Evolutionary conservation across 2,113 vertebrate genomes (phyloP).

Genomic region (Toxotes jaculatrix): DNA sequence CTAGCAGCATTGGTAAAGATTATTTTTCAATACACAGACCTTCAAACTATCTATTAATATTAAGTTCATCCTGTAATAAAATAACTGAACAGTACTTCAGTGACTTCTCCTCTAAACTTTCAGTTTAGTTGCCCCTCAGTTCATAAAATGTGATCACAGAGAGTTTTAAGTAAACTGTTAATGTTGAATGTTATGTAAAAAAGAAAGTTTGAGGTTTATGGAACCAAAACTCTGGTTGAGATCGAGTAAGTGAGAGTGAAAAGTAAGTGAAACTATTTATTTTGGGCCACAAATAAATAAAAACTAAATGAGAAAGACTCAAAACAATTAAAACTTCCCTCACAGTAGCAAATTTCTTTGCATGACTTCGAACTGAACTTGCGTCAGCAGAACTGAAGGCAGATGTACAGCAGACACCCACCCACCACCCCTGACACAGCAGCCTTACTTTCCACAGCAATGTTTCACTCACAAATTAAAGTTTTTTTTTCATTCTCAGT

Average conservation of each 20-base stretch:
- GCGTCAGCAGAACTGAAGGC: conserved; percentile 11
- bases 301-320: conserved; percentile 8
- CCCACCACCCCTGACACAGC: conserved; percentile 36
- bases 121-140: no score
- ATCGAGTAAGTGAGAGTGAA: not conserved
- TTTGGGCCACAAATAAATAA: not conserved
- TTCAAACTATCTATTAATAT: not conserved
- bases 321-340: conserved; percentile 17
- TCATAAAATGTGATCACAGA: not conserved
- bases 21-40: not conserved
- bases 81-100: not conserved
- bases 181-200: not conserved
- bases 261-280: not conserved
- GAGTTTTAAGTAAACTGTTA: not conserved
- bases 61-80: not conserved
- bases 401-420: conserved; percentile 25
- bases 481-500: no score
- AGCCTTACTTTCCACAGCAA: conserved; percentile 7
- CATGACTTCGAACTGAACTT: not conserved
- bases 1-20: no score
- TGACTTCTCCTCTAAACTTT: no score
- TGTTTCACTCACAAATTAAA: not conserved
- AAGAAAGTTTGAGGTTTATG: not conserved
- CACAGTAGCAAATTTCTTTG: not conserved
- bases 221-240: not conserved